Evolutionary conservation across 64 coral and sea anemone genomes (phyloP).

Genomic region (Actinia equina): DNA sequence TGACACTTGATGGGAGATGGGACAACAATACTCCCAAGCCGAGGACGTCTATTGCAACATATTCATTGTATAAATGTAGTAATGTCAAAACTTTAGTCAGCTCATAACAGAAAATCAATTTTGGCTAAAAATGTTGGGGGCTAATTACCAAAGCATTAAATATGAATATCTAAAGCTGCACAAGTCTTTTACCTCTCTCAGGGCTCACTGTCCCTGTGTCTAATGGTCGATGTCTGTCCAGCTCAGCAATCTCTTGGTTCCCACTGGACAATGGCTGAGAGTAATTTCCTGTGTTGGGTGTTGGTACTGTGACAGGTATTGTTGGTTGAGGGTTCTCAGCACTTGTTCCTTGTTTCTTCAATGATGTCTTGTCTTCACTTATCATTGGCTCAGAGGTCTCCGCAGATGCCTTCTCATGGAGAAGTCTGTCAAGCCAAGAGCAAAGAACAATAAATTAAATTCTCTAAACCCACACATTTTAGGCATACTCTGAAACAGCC

Average conservation of each 20-base stretch:
- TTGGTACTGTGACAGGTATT: not conserved
- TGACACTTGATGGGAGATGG: too few relatives aligned
- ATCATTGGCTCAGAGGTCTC: not conserved
- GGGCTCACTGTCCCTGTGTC: slow-evolving; percentile 22
- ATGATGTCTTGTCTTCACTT: not conserved
- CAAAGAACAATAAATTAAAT: not conserved
- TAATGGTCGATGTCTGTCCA: slow-evolving; percentile 8
- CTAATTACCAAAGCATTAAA: too few relatives aligned
- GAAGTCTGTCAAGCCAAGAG: not conserved
- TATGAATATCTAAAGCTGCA: too few relatives aligned
- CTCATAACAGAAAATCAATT: too few relatives aligned
- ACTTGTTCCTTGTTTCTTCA: not conserved
- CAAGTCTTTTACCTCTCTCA: slow-evolving; percentile 4
- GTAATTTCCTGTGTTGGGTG: not conserved
- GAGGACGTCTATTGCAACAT: too few relatives aligned
- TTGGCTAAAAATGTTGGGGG: too few relatives aligned
- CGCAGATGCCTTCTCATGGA: not conserved
- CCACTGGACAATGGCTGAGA: not conserved
- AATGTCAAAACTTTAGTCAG: too few relatives aligned
- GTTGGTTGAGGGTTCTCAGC: not conserved
- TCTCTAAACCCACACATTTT: too few relatives aligned
- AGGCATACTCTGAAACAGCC: too few relatives aligned
- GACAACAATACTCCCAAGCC: too few relatives aligned
- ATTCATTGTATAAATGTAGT: too few relatives aligned
- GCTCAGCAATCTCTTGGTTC: not conserved